Conservation (phyloP, 2,888 invertebrate species). For the Mesorhabditis sp. region DNA sequence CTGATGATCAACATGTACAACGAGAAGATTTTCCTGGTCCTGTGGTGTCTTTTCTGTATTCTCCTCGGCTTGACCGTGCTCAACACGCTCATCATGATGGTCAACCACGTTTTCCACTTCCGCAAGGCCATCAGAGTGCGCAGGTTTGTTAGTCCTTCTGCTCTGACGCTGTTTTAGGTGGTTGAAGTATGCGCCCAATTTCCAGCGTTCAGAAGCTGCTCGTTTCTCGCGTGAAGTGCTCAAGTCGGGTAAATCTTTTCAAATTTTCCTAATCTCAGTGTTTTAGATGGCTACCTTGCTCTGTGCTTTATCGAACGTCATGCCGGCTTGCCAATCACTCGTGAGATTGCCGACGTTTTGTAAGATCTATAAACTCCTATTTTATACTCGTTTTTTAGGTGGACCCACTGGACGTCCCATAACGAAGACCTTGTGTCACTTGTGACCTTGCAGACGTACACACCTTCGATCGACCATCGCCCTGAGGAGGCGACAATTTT, state of each 20-base stretch:
- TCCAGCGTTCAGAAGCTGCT: neutral
- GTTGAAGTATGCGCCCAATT: neutral
- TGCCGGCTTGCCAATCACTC: neutral
- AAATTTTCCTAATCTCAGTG: neutral
- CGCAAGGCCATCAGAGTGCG: too few relatives aligned
- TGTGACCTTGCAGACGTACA: too few relatives aligned
- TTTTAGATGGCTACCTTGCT: neutral
- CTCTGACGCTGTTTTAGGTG: neutral
- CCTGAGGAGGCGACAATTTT: too few relatives aligned
- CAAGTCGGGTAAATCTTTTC: neutral
- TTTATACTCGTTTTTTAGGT: neutral
- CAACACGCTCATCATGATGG: too few relatives aligned
- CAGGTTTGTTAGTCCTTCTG: too few relatives aligned
- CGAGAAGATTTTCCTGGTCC: neutral
- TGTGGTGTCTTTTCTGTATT: neutral
- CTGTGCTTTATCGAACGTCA: neutral
- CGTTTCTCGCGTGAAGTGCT: neutral
- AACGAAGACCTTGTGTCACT: too few relatives aligned
- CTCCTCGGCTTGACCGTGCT: too few relatives aligned
- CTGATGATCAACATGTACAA: neutral
- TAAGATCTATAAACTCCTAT: neutral
- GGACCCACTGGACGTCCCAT: neutral
- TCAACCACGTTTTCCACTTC: too few relatives aligned
- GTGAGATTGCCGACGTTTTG: neutral
- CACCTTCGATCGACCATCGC: too few relatives aligned